A percentile compares a stretch with the other conserved stretches of the same genome.
Evolutionary conservation across 1,140 invertebrate species (phyloP).

Genomic region (Euglossa dilemma): DNA sequence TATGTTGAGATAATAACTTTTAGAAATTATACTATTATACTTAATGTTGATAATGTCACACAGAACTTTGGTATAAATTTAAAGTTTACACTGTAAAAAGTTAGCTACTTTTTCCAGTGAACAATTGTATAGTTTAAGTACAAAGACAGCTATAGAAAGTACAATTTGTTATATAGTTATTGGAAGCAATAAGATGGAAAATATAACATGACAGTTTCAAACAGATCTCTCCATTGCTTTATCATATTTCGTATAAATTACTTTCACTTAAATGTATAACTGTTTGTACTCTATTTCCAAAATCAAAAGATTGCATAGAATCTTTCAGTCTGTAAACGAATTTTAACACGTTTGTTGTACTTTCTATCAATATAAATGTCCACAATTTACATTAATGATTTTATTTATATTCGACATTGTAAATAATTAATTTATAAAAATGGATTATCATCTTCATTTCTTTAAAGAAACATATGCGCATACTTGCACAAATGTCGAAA

Average conservation of each 20-base stretch:
- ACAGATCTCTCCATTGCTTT: background rate
- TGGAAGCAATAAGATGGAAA: constrained; percentile 23
- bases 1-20: constrained; percentile 8
- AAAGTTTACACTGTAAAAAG: constrained; percentile 12
- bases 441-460: background rate
- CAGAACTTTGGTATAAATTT: constrained; percentile 59
- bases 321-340: constrained; percentile 12
- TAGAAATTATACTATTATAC: constrained; percentile 46
- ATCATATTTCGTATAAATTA: background rate
- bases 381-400: background rate
- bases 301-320: constrained; percentile 28
- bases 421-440: background rate
- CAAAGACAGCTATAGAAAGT: constrained; percentile 45
- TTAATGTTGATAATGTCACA: constrained; percentile 39
- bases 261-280: constrained; percentile 10
- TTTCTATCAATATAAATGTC: constrained; percentile 11
- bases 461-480: background rate
- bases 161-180: background rate
- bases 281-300: constrained; percentile 25
- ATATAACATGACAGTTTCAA: constrained; percentile 9
- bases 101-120: background rate
- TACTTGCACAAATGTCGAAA: constrained; percentile 5
- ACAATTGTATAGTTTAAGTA: constrained; percentile 26
- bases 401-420: background rate
- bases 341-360: constrained; percentile 24